Evolutionary conservation across 2,888 invertebrate species (phyloP).

Genomic region (Polydrusus pterygomalis): DNA sequence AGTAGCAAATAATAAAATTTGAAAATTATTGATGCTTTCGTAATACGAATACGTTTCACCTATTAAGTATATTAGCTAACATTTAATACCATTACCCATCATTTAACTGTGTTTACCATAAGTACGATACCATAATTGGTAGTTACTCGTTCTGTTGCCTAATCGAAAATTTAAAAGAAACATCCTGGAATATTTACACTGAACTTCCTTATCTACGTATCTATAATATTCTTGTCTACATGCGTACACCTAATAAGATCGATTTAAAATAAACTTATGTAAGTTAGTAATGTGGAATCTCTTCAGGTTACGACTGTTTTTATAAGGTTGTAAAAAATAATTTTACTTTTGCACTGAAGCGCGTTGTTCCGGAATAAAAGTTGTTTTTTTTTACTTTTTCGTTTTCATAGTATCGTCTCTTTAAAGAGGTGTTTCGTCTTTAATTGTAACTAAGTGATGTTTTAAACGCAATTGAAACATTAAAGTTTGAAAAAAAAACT

Average conservation of each 20-base stretch:
- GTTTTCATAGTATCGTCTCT: too few relatives aligned
- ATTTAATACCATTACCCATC: not conserved
- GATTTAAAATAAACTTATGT: not conserved
- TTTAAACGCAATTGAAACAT: too few relatives aligned
- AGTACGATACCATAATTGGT: slow-evolving; percentile 24
- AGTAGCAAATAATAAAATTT: not conserved
- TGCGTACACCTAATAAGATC: slow-evolving; percentile 5
- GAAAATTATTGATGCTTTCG: not conserved
- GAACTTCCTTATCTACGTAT: slow-evolving; percentile 36
- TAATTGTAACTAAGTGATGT: too few relatives aligned
- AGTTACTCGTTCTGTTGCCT: slow-evolving; percentile 25
- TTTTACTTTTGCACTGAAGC: too few relatives aligned
- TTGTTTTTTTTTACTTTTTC: too few relatives aligned
- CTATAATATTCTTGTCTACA: too few relatives aligned
- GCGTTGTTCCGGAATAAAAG: too few relatives aligned
- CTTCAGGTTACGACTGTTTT: too few relatives aligned
- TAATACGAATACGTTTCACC: slow-evolving; percentile 5
- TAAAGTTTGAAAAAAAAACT: too few relatives aligned
- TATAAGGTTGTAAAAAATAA: too few relatives aligned
- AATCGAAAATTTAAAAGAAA: slow-evolving; percentile 26
- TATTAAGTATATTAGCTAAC: slow-evolving; percentile 17
- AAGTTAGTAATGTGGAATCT: not conserved
- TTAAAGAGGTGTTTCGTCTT: too few relatives aligned
- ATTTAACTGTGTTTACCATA: not conserved
- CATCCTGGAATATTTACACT: slow-evolving; percentile 29